A percentile compares a stretch with the other conserved stretches of the same genome.
Evolutionary conservation across 1,140 invertebrate species (phyloP).

Genomic region (Pseudachorutes palmiensis): DNA sequence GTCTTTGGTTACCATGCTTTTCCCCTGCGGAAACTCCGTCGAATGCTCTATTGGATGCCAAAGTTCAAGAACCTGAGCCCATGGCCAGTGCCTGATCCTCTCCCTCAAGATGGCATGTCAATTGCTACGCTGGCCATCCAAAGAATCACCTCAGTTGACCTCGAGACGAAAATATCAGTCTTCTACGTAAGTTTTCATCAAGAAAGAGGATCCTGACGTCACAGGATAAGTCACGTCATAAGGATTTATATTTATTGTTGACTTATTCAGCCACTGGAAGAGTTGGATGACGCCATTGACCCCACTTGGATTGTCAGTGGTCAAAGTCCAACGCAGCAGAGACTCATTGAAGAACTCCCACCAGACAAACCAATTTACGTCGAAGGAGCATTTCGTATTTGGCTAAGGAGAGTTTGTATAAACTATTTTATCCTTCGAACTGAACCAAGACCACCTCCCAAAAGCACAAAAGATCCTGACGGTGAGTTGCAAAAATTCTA

Average conservation of each 20-base stretch:
- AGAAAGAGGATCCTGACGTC: too few relatives aligned
- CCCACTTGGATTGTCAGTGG: slow-evolving; percentile 90
- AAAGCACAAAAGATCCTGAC: slow-evolving; percentile 50
- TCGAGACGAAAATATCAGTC: slow-evolving; percentile 58
- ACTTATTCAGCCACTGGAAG: slow-evolving; percentile 15
- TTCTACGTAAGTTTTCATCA: slow-evolving; percentile 59
- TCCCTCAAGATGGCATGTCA: slow-evolving; percentile 65
- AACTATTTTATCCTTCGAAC: slow-evolving; percentile 79
- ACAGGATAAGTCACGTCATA: not conserved
- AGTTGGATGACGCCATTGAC: slow-evolving; percentile 67
- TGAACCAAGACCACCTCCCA: slow-evolving; percentile 47
- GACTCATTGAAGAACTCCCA: slow-evolving; percentile 62
- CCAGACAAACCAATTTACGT: slow-evolving; percentile 66
- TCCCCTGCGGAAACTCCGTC: slow-evolving; percentile 71
- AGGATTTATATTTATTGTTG: slow-evolving; percentile 9
- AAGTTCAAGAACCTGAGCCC: slow-evolving; percentile 89
- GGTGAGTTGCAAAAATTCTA: slow-evolving; percentile 48
- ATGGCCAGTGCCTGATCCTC: slow-evolving; percentile 67
- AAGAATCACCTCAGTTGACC: slow-evolving; percentile 79
- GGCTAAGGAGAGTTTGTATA: slow-evolving; percentile 62
- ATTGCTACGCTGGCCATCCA: slow-evolving; percentile 77
- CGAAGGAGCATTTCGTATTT: slow-evolving; percentile 78
- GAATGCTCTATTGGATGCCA: slow-evolving; percentile 98
- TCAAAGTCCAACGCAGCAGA: slow-evolving; percentile 67
- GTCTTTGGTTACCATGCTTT: slow-evolving; percentile 72